Percentiles rank a stretch among this genome's conserved stretches.
Evolutionary conservation across 2,113 vertebrate genomes (phyloP).

Genomic region (Equus przewalskii): DNA sequence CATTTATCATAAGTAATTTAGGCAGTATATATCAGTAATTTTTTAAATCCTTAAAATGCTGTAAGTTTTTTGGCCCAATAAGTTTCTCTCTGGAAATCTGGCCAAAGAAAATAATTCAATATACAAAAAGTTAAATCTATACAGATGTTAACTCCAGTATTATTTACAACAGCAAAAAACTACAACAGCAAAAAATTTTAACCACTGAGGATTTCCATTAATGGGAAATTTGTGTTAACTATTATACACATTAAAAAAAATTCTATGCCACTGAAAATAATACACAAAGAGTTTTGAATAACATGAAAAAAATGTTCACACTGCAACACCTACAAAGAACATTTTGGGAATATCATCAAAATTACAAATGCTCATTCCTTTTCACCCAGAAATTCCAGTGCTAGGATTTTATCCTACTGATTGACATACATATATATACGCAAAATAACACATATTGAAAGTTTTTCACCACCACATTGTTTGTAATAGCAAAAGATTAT

Average conservation of each 20-base stretch:
- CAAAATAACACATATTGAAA: background rate
- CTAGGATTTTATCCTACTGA: background rate
- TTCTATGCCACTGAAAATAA: constrained; percentile 11
- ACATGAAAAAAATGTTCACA: background rate
- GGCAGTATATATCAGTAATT: background rate
- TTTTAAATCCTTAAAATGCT: background rate
- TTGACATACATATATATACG: background rate
- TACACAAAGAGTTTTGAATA: background rate
- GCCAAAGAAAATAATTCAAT: constrained; percentile 35
- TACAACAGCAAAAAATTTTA: background rate
- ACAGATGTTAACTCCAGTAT: background rate
- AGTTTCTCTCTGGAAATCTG: background rate
- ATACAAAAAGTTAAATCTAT: background rate
- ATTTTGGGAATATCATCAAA: background rate
- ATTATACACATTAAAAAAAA: background rate
- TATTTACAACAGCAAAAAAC: background rate
- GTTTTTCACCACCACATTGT: background rate
- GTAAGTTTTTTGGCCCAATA: background rate
- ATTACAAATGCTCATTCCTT: constrained; percentile 18
- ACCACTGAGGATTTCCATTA: background rate
- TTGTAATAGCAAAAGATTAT: background rate
- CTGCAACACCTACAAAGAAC: background rate
- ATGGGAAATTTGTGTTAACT: background rate
- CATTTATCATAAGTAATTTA: background rate
- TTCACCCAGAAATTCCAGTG: background rate